A percentile compares a stretch with the other conserved stretches of the same genome.
These are phyloP conservation scores for Mormyrus hasselquistii DNA, from an alignment of 2,797 vertebrate genomes.

Conservation along the genomic window DNA sequence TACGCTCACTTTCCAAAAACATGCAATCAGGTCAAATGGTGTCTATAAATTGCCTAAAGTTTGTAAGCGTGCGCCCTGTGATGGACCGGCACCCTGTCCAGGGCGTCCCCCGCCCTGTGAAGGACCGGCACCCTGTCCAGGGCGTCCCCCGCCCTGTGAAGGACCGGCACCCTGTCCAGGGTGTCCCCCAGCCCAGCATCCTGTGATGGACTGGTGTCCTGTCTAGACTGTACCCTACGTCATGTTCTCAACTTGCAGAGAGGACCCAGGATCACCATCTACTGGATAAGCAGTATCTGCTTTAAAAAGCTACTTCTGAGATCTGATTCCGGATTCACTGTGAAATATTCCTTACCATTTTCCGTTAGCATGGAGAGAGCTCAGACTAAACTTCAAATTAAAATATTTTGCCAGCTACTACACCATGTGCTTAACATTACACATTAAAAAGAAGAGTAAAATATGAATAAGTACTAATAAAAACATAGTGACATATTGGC, in stretches of 20 bases:
- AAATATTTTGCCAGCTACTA: background rate
- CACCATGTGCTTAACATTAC: background rate
- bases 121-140: background rate
- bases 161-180: background rate
- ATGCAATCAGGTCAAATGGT: background rate
- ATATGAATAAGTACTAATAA: background rate
- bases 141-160: background rate
- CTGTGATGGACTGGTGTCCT: too few species aligned
- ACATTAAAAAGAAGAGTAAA: background rate
- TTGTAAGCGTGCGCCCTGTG: background rate
- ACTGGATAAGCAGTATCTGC: background rate
- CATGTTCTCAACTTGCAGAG: background rate
- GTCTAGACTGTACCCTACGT: background rate
- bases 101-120: background rate
- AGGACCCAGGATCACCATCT: background rate
- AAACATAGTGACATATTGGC: background rate
- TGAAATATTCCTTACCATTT: background rate
- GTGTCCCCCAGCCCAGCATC: background rate
- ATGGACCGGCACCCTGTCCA: background rate
- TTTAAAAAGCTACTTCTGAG: background rate
- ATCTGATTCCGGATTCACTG: background rate
- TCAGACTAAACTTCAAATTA: background rate
- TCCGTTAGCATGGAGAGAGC: background rate
- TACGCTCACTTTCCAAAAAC: background rate
- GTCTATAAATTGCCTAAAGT: background rate